Base-by-base conservation (phyloP, 1,140 invertebrate genomes). In the Lucilia sericata region DNA sequence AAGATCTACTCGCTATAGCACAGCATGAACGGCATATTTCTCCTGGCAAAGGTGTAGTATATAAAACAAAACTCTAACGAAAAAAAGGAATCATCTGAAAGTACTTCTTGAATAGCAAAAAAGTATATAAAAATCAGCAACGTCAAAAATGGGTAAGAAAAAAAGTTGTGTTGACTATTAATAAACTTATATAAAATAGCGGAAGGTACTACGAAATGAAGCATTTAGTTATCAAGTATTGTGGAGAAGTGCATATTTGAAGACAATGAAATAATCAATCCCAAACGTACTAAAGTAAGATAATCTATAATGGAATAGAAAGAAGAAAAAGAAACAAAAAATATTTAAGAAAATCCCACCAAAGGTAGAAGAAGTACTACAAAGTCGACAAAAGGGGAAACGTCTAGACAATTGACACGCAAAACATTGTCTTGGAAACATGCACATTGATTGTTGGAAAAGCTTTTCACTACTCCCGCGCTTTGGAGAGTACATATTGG, bases 351-450 rank as follows among this genome's bases (percentile, higher is more conserved):
- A 80, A 80, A 42, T 21, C 76, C 76, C 10, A 21, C 76, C 9
- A 80, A 80, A 21, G n/a, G 42, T 21, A 25, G 87, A 86, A 34
- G 87, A 87, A 34, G 14, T 85, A 0, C 60, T 21, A 4, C 87
- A 86, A 84, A 84, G 19, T 82, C 84, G 2, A 12, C 49, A 13
- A 21, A 19, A 8, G 60, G 60, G 14, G 83, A 47, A 76, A 84
- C 12, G 7, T 85, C 55, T 87, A 95, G 96, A 89, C 94, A 95
- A 86, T 90, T 98, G 70, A 95, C 94, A 75, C 93, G 94, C 92
- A 94, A 96, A 90, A 94, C 94, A 51, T 93, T 95, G 0, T 94
- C 96, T 1, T 95, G 96, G 92, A 96, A 97, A 87, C 96, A 97
- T 91, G 97, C 98, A 0, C 94, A 95, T 85, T 91, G 94, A 9